phyloP scores from a whole-genome alignment of 1,140 invertebrate genomes.

The Neodiprion lecontei region DNA sequence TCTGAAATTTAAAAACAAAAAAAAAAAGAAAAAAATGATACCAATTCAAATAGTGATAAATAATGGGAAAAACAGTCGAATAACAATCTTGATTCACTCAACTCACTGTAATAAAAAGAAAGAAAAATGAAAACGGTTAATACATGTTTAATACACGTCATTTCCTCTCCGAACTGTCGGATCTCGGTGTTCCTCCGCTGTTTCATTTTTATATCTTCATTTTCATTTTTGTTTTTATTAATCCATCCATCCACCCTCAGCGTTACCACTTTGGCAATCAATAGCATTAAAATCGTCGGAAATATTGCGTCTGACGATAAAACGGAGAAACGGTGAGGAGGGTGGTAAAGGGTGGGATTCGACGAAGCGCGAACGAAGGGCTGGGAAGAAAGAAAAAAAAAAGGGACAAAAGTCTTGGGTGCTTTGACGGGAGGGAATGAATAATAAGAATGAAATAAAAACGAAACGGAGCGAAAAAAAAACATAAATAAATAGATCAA shows the following conservation, averaged over 20 bases:
- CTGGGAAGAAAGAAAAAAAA: conserved; percentile 18
- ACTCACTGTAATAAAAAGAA: no score
- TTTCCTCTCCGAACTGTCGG: no score
- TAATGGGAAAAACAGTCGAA: no score
- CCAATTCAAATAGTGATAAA: no score
- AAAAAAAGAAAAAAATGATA: no score
- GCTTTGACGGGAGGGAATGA: not conserved
- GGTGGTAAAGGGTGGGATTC: conserved; percentile 41
- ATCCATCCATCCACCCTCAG: not conserved
- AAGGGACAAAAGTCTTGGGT: conserved; percentile 12
- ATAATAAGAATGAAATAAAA: conserved; percentile 14
- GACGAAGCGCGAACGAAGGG: conserved; percentile 39
- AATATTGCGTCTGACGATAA: conserved; percentile 39
- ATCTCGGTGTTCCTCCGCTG: not conserved
- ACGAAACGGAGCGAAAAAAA: not conserved
- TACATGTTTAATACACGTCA: no score
- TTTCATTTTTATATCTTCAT: not conserved
- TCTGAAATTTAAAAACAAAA: no score
- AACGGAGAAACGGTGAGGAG: conserved; percentile 15
- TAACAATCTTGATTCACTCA: no score
- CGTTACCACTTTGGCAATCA: not conserved
- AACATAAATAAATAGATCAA: not conserved
- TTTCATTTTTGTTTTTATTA: not conserved
- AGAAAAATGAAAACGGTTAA: no score
- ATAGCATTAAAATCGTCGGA: conserved; percentile 39